Evolutionary conservation across 2,888 invertebrate genomes (phyloP), one percentile per base, ranked within the genome.

Genomic region (Scaptomyza reducta): DNA sequence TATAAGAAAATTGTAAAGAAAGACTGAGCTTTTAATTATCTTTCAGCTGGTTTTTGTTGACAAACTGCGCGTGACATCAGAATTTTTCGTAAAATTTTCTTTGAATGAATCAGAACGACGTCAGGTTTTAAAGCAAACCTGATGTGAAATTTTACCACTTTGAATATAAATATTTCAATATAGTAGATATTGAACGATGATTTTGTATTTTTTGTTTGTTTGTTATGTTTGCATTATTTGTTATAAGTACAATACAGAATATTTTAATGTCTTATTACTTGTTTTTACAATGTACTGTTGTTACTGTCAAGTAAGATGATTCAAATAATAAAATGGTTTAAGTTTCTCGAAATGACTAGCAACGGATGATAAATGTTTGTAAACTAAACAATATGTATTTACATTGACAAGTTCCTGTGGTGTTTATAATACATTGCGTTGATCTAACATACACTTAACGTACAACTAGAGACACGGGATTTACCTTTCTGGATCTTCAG

Each of bases 21-120:
- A 64, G 70, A 78, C 66, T 54, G 53, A 59, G 54, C 46, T 66
- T 75, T 76, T 73, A 70, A 63, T 68, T 75, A 57, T 53, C 18
- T 55, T 69, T 79, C 77, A 89, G 89, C 88, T 86, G 89, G 80
- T 70, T 71, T 70, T 66, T 79, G 88, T 89, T 91, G 91, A 91
- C 91, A 91, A 90, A 91, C 91, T 91, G 91, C 83, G 89, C 90
- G 49, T 75, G 84, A 79, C 85, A 90, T 91, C 91, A 91, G 91
- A 91, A 91, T 91, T 90, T 84, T 83, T 88, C 29, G 74, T 75
- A 84, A 87, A 80, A 82, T 82, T 77, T 58, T 44, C 58, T 63
- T 61, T 58, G 54, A 68, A 58, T 62, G 33, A 45, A 66, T 64
- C 47, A 54, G 70, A 67, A 64, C 65, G 40, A 60, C 47, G 31